A percentile compares a stretch with the other conserved stretches of the same genome.
Evolutionary conservation across 2,797 vertebrate genomes (phyloP).

Genomic region (Enteromius argenteus): DNA sequence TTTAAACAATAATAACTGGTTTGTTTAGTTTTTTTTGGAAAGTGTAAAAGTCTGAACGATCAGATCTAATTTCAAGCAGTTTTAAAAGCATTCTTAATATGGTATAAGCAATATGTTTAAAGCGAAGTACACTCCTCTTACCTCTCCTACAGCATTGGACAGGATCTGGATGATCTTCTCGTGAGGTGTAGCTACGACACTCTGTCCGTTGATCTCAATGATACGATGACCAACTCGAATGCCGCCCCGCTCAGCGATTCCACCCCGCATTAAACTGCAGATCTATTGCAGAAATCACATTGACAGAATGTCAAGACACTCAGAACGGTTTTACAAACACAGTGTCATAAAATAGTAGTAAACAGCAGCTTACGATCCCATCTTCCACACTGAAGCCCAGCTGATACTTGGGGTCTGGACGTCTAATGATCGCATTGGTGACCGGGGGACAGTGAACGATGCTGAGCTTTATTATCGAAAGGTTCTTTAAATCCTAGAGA

Average conservation of each 20-base stretch:
- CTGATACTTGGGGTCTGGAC: slow-evolving; percentile 89
- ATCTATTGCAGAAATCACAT: slow-evolving; percentile 78
- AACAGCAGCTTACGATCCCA: slow-evolving; percentile 84
- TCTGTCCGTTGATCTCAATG: slow-evolving; percentile 97
- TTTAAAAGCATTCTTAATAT: neutral
- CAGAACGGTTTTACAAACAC: neutral
- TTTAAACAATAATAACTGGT: neutral
- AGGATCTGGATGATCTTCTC: slow-evolving; percentile 94
- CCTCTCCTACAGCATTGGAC: slow-evolving; percentile 88
- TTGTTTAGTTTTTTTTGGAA: too few relatives aligned
- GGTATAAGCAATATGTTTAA: neutral
- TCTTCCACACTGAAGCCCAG: slow-evolving; percentile 97
- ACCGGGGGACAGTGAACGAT: slow-evolving; percentile 95
- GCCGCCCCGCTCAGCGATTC: slow-evolving; percentile 93
- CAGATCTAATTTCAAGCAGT: neutral
- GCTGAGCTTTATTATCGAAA: slow-evolving; percentile 86
- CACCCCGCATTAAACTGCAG: slow-evolving; percentile 95
- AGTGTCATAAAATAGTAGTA: neutral
- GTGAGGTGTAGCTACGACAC: slow-evolving; percentile 91
- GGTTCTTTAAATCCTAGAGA: slow-evolving; percentile 88
- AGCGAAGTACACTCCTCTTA: slow-evolving; percentile 62
- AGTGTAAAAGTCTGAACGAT: neutral
- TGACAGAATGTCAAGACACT: neutral
- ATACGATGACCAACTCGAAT: slow-evolving; percentile 96
- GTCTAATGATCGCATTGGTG: slow-evolving; percentile 91